These are phyloP conservation scores for Hartigia nigra DNA, from an alignment of 2,888 invertebrate genomes.

Conservation along the genomic window DNA sequence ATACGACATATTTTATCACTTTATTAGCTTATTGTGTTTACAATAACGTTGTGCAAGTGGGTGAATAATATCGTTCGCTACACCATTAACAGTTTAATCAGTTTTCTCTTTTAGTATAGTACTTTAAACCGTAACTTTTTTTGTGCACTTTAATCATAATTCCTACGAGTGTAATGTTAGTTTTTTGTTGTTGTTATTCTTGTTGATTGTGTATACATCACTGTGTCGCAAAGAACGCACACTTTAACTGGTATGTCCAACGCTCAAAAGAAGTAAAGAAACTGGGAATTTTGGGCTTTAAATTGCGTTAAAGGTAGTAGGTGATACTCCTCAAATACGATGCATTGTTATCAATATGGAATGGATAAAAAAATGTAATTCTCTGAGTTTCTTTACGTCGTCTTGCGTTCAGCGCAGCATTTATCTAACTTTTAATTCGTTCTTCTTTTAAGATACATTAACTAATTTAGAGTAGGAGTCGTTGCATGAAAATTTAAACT, in stretches of 20 bases:
- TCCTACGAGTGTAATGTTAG: conserved; percentile 30
- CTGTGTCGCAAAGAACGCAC: conserved; percentile 21
- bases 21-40: conserved; percentile 28
- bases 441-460: neutral
- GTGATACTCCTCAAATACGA: neutral
- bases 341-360: neutral
- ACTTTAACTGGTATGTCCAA: neutral
- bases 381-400: conserved; percentile 8
- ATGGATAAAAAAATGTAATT: neutral
- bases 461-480: neutral
- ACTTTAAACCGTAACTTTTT: conserved; percentile 12
- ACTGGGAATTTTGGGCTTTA: neutral
- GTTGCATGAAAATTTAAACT: conserved; percentile 5
- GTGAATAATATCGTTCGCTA: conserved; percentile 18
- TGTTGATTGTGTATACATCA: conserved; percentile 38
- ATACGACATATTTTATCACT: conserved; percentile 30
- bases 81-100: conserved; percentile 15
- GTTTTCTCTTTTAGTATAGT: conserved; percentile 2
- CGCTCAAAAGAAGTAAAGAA: neutral
- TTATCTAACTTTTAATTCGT: neutral
- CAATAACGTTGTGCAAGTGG: conserved; percentile 28
- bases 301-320: neutral
- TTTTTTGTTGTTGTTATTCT: conserved; percentile 26
- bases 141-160: conserved; percentile 11
- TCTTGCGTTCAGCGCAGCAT: neutral